Evolutionary conservation across 2,888 invertebrate species (phyloP).

Genomic region (Eugnorisma glareosa): DNA sequence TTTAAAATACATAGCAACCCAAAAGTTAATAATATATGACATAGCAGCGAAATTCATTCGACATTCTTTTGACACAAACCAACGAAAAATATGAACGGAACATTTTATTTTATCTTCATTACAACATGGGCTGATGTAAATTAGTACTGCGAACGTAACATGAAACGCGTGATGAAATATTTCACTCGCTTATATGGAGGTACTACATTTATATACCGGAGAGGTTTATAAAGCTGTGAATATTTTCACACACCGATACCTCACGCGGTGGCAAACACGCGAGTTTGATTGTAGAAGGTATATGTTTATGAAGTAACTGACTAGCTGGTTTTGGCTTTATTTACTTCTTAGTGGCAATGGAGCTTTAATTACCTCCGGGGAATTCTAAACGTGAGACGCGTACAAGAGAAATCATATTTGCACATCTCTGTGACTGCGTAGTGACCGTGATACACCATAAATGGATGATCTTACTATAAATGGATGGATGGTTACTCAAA

Average conservation of each 20-base stretch:
- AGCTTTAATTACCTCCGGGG: background rate
- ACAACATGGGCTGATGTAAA: slow-evolving; percentile 37
- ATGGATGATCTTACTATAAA: background rate
- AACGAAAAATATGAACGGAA: slow-evolving; percentile 4
- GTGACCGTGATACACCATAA: background rate
- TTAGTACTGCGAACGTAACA: slow-evolving; percentile 45
- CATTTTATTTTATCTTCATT: slow-evolving; percentile 37
- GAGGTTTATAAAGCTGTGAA: slow-evolving; percentile 37
- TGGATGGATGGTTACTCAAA: background rate
- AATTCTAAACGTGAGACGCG: background rate
- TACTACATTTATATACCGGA: slow-evolving; percentile 20
- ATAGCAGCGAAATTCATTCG: background rate
- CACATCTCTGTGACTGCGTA: background rate
- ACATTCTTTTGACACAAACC: background rate
- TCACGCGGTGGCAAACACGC: slow-evolving; percentile 35
- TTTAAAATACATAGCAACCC: background rate
- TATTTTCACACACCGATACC: slow-evolving; percentile 55
- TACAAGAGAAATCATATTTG: too few relatives aligned
- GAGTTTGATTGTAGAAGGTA: slow-evolving; percentile 9
- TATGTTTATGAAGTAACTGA: slow-evolving; percentile 7
- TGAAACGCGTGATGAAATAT: slow-evolving; percentile 56
- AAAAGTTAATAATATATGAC: background rate
- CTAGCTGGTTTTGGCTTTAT: background rate
- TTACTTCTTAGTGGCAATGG: background rate
- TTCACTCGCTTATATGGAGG: slow-evolving; percentile 34